Conservation (phyloP, 2,888 invertebrate species). For the Sinelater perroti region DNA sequence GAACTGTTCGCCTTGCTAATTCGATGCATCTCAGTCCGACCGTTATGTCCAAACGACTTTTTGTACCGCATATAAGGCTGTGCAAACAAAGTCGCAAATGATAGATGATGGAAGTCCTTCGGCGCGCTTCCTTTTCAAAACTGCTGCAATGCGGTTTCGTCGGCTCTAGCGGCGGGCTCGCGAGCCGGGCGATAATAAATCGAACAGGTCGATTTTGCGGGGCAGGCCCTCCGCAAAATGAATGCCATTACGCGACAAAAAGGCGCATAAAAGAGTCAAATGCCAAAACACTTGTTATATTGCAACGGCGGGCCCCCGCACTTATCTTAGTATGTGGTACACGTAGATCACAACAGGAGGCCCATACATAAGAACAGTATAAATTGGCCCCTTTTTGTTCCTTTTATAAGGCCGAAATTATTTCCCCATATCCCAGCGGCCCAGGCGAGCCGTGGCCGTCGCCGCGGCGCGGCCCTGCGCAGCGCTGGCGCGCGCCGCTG, state of each 20-base stretch:
- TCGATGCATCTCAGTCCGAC: too few species aligned
- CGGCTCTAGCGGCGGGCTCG: too few species aligned
- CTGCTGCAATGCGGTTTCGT: too few species aligned
- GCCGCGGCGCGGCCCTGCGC: background rate
- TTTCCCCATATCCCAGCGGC: constrained; percentile 24
- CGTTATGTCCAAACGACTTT: too few species aligned
- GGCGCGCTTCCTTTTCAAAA: too few species aligned
- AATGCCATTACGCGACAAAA: constrained; percentile 14
- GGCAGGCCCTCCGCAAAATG: constrained; percentile 6
- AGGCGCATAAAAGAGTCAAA: constrained; percentile 15
- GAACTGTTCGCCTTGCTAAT: too few species aligned
- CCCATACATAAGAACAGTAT: constrained; percentile 34
- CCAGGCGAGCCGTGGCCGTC: constrained; percentile 3
- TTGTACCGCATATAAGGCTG: too few species aligned
- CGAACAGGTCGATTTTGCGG: background rate
- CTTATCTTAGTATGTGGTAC: constrained; percentile 39
- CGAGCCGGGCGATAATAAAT: too few species aligned
- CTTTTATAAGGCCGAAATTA: constrained; percentile 34
- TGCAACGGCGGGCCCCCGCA: constrained; percentile 33
- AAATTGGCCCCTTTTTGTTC: constrained; percentile 33
- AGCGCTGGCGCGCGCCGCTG: background rate
- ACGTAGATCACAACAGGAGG: constrained; percentile 38
- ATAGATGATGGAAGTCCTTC: too few species aligned
- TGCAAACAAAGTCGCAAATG: too few species aligned
- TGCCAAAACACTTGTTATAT: constrained; percentile 39